Evolutionary conservation across 1,140 invertebrate genomes (phyloP), one percentile per base, ranked within the genome.

Genomic region (Drosophila lacteicornis): DNA sequence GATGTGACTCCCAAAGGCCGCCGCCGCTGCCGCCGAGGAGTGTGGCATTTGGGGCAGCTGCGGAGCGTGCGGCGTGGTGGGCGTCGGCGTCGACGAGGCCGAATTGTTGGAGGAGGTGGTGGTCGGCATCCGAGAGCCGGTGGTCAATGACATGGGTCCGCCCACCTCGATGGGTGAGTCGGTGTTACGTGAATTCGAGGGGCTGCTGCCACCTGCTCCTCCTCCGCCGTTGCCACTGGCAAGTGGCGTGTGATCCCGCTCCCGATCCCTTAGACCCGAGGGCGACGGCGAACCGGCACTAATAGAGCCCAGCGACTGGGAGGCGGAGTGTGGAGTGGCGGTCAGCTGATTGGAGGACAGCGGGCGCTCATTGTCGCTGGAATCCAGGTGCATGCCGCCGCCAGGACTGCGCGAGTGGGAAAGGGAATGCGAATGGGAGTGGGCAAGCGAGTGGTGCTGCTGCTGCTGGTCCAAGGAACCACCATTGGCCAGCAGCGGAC

Each of bases 111-210:
- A 82, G 38, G 86, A 82, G 49, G 76, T 46, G 38, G 86, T 80
- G 19, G 84, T 27, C 15, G 81, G 65, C 75, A 82, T 82, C 5
- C 82, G 55, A 11, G 84, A 73, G 40, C 80, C 79, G 12, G 81
- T 88, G 69, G 92, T 91, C 71, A 92, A 53, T 15, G 92, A 92
- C 68, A 93, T 92, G 50, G 92, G 92, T 6, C 91, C 92, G n/a
- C 92, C 92, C 59, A 93, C 92, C 77, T 93, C 92, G n/a, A 93
- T 93, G 60, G 92, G 92, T 27, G 92, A 93, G 58, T 93, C 92
- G n/a, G 92, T 91, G 59, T 92, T 91, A 7, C 91, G 87, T 1
- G 92, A 92, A 22, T 91, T 90, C 4, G 92, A 92, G 38, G 85
- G 79, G 15, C 85, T 90, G 78, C 80, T 75, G 19, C 12, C 51